These are phyloP conservation scores for Synanthedon myopaeformis DNA, from an alignment of 2,888 invertebrate species.

Conservation along the genomic window DNA sequence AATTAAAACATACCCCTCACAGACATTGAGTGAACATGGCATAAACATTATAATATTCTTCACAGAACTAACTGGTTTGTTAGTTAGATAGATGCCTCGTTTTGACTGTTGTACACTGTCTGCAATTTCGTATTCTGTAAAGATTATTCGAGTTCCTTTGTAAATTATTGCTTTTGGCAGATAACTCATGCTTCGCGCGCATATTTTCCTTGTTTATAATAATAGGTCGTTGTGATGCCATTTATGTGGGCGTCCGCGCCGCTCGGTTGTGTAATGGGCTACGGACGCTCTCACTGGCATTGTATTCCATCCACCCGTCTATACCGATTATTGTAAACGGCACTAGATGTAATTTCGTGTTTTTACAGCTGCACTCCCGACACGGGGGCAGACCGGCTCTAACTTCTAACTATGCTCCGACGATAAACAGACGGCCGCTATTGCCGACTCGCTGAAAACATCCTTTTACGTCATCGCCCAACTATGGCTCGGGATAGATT, in stretches of 20 bases:
- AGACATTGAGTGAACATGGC: too few species aligned
- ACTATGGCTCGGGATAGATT: conserved; percentile 44
- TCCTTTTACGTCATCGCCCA: conserved; percentile 64
- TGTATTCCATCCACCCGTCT: conserved; percentile 21
- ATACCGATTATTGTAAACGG: conserved; percentile 25
- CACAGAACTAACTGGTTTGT: too few species aligned
- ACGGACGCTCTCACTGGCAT: conserved; percentile 21
- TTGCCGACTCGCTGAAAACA: conserved; percentile 65
- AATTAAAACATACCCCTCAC: too few species aligned
- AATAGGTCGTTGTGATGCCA: conserved; percentile 24
- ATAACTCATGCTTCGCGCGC: neutral
- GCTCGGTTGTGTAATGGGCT: conserved; percentile 29
- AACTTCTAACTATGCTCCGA: conserved; percentile 57
- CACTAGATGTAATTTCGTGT: conserved; percentile 48
- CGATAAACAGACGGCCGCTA: conserved; percentile 64
- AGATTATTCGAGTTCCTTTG: too few species aligned
- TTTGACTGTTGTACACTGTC: too few species aligned
- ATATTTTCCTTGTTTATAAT: conserved; percentile 10
- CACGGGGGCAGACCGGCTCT: conserved; percentile 46
- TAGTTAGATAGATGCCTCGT: too few species aligned
- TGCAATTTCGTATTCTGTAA: too few species aligned
- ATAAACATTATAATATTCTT: too few species aligned
- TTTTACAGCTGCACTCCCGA: conserved; percentile 62
- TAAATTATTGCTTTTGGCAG: neutral
- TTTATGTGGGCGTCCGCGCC: conserved; percentile 20